Conservation (phyloP, 1,140 invertebrate species). For the Doryteuthis pealeii region DNA sequence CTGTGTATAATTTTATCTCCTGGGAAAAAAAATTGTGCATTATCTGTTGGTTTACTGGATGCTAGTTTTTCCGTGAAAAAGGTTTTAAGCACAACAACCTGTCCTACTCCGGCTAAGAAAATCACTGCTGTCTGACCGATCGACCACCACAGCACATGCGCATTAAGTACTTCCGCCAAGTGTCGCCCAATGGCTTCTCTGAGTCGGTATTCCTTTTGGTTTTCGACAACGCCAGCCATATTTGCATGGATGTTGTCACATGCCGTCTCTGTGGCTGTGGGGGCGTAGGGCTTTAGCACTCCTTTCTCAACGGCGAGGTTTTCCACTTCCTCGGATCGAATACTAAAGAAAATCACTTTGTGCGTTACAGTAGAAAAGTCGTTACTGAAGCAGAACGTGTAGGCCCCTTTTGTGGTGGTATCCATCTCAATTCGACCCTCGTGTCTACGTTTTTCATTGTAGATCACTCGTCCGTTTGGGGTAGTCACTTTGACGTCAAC, state of each 20-base stretch:
- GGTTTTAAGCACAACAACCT: slow-evolving; percentile 88
- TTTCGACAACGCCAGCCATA: slow-evolving; percentile 72
- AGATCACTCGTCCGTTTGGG: slow-evolving; percentile 86
- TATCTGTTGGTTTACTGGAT: not conserved
- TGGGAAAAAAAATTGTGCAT: not conserved
- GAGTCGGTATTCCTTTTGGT: slow-evolving; percentile 93
- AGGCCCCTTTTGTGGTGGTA: slow-evolving; percentile 73
- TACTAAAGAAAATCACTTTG: slow-evolving; percentile 97
- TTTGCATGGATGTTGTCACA: slow-evolving; percentile 87
- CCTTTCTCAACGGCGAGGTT: slow-evolving; percentile 68
- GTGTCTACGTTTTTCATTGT: slow-evolving; percentile 84
- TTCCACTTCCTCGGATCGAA: slow-evolving; percentile 87
- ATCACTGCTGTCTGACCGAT: slow-evolving; percentile 83
- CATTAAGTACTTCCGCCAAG: slow-evolving; percentile 91
- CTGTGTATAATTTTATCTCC: not conserved
- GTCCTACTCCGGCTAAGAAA: slow-evolving; percentile 79
- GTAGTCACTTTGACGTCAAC: slow-evolving; percentile 91
- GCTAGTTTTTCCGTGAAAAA: slow-evolving; percentile 80
- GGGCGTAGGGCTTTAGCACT: slow-evolving; percentile 34
- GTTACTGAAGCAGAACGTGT: slow-evolving; percentile 92
- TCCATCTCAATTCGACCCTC: slow-evolving; percentile 86
- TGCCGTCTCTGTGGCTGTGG: slow-evolving; percentile 76
- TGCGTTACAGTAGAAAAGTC: slow-evolving; percentile 98
- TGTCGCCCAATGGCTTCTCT: slow-evolving; percentile 92
- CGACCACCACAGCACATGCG: slow-evolving; percentile 90